Evolutionary conservation across 2,113 vertebrate genomes (phyloP).

Genomic region (Tetraodon nigroviridis): DNA sequence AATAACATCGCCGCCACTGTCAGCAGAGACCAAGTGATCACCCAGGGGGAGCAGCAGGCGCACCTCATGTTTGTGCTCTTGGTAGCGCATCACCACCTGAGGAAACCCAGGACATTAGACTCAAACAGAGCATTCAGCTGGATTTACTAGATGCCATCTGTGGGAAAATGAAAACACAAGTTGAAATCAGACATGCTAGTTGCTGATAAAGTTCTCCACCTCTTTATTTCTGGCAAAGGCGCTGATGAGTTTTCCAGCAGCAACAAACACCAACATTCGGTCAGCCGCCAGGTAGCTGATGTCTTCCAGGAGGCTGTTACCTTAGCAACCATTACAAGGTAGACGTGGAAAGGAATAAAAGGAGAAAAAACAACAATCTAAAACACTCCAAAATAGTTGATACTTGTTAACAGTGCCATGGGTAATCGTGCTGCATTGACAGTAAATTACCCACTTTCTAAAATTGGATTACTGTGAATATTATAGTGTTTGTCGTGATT

Average conservation of each 20-base stretch:
- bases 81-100: slow-evolving; percentile 86
- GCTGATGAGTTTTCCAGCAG: slow-evolving; percentile 75
- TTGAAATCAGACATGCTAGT: neutral
- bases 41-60: slow-evolving; percentile 88
- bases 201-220: slow-evolving; percentile 38
- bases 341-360: slow-evolving; percentile 25
- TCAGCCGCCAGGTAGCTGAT: slow-evolving; percentile 88
- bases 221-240: slow-evolving; percentile 85
- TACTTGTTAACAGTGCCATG: no score
- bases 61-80: slow-evolving; percentile 84
- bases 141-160: neutral
- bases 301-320: slow-evolving; percentile 87
- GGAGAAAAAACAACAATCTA: neutral
- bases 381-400: no score
- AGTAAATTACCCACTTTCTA: no score
- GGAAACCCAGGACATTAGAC: neutral
- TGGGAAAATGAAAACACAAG: neutral
- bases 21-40: slow-evolving; percentile 90
- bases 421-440: no score
- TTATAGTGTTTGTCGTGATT: neutral
- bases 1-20: slow-evolving; percentile 82
- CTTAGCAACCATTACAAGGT: slow-evolving; percentile 63
- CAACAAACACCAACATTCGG: slow-evolving; percentile 87
- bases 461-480: no score
- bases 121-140: neutral